Percentiles rank a stretch among this genome's conserved stretches.
Conservation (phyloP, 23 tunicate genomes). For the Phallusia fumigata region DNA sequence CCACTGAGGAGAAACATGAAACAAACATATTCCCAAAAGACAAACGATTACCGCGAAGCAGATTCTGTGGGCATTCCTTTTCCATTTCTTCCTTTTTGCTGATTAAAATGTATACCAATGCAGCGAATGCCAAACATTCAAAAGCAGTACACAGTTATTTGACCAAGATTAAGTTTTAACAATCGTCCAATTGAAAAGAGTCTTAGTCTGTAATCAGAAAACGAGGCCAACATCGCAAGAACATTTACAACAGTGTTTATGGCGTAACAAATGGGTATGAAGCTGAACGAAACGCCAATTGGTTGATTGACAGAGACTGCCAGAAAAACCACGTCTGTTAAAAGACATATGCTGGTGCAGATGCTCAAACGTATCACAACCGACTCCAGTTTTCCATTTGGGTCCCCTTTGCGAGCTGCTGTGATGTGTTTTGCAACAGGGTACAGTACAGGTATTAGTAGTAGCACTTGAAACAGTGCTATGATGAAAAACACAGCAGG, state of each 20-base stretch:
- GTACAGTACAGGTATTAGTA: conserved; percentile 21
- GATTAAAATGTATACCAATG: too few relatives aligned
- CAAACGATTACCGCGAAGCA: too few relatives aligned
- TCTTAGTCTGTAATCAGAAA: conserved; percentile 38
- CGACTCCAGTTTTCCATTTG: conserved; percentile 17
- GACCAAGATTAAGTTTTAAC: not conserved
- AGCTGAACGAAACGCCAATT: conserved; percentile 29
- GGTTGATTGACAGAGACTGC: conserved; percentile 12
- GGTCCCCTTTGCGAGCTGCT: conserved; percentile 8
- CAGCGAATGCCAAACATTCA: too few relatives aligned
- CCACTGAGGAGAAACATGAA: too few relatives aligned
- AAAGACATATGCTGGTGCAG: conserved; percentile 15
- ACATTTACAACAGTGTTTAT: conserved; percentile 49
- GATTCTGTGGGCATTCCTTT: too few relatives aligned
- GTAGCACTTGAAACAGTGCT: conserved; percentile 26
- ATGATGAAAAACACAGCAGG: conserved; percentile 23
- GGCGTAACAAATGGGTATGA: conserved; percentile 57
- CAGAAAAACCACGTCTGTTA: conserved; percentile 23
- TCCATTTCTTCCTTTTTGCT: too few relatives aligned
- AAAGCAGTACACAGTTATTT: not conserved
- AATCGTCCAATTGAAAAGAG: conserved; percentile 21
- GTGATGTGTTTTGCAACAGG: conserved; percentile 27
- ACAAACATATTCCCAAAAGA: too few relatives aligned
- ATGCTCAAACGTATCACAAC: conserved; percentile 22
- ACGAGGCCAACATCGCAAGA: conserved; percentile 34